These are phyloP conservation scores for Drosophila persimilis DNA, from an alignment of 1,140 invertebrate genomes.

Conservation along the genomic window DNA sequence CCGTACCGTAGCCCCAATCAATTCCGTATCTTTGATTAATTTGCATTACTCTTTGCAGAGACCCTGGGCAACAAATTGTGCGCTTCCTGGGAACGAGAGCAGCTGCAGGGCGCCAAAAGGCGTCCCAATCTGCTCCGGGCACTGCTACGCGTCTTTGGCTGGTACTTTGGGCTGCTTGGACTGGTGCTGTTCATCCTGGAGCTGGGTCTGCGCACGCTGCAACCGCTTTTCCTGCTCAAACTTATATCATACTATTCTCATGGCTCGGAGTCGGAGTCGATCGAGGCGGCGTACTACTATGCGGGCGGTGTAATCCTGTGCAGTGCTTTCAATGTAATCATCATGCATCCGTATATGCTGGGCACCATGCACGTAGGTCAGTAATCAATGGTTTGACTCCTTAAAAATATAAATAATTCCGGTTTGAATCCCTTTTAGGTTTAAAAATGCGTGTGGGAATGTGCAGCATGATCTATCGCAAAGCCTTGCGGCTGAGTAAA, in stretches of 20 bases:
- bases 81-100: constrained; percentile 65
- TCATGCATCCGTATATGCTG: constrained; percentile 92
- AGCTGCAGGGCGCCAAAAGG: constrained; percentile 54
- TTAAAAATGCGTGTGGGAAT: constrained; percentile 91
- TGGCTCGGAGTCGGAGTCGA: constrained; percentile 83
- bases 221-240: constrained; percentile 89
- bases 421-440: neutral
- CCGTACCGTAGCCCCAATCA: neutral
- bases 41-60: constrained; percentile 49
- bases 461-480: constrained; percentile 92
- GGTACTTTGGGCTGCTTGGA: constrained; percentile 62
- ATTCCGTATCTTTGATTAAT: constrained; percentile 16
- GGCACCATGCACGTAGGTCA: constrained; percentile 87
- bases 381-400: neutral
- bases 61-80: constrained; percentile 69
- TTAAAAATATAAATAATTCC: neutral
- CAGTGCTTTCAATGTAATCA: constrained; percentile 88
- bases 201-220: constrained; percentile 84
- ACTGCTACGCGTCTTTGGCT: constrained; percentile 64
- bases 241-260: constrained; percentile 87
- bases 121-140: constrained; percentile 65
- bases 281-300: constrained; percentile 86
- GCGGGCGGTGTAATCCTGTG: constrained; percentile 87
- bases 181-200: constrained; percentile 70
- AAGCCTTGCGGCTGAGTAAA: constrained; percentile 88